Evolutionary conservation across 2,797 vertebrate species (phyloP).

Genomic region (Champsocephalus gunnari): DNA sequence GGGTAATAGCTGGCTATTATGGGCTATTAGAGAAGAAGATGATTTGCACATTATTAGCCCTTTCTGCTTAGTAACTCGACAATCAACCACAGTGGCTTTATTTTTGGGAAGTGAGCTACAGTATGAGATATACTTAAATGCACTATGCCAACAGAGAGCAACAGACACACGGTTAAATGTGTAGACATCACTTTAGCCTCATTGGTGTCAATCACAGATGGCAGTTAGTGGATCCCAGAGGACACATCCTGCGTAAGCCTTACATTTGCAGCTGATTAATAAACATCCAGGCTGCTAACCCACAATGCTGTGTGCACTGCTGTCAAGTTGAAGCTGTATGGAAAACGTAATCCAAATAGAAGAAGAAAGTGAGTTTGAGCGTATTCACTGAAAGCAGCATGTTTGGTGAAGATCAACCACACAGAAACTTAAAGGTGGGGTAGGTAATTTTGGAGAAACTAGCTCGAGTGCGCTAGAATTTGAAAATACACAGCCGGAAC

Average conservation of each 20-base stretch:
- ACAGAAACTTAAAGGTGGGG: no score
- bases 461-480: no score
- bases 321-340: constrained; percentile 9
- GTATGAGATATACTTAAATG: constrained; percentile 18
- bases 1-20: constrained; percentile 64
- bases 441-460: no score
- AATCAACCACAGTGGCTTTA: constrained; percentile 20
- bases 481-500: no score
- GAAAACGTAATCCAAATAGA: constrained; percentile 3
- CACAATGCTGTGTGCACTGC: neutral
- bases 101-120: constrained; percentile 13
- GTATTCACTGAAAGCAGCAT: neutral
- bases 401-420: neutral
- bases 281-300: constrained; percentile 11
- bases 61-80: constrained; percentile 45
- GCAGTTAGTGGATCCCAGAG: constrained; percentile 12
- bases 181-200: constrained; percentile 7
- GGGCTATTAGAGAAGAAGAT: constrained; percentile 62
- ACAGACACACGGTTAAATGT: neutral
- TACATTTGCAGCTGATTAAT: constrained; percentile 32
- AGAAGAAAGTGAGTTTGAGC: neutral
- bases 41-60: constrained; percentile 61
- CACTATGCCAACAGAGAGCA: neutral
- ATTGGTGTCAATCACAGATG: constrained; percentile 48
- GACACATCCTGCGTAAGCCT: constrained; percentile 31